phyloP scores from a whole-genome alignment of 2,888 invertebrate genomes.

The Tethea ocularis region DNA sequence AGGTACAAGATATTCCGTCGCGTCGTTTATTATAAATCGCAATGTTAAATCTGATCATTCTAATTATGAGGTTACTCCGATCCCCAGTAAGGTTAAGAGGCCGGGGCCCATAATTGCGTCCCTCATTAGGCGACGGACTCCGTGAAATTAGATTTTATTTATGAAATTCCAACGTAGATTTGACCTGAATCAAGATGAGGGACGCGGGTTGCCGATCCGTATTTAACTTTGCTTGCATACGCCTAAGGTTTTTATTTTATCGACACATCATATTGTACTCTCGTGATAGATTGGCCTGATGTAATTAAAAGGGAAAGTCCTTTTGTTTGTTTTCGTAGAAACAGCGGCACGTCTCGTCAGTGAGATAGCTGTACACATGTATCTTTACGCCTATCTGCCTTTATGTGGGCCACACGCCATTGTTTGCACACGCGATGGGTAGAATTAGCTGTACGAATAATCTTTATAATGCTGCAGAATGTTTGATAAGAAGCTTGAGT shows the following conservation, averaged over 20 bases:
- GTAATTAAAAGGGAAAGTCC: conserved; percentile 48
- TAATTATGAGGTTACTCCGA: conserved; percentile 53
- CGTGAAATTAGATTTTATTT: conserved; percentile 63
- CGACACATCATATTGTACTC: conserved; percentile 24
- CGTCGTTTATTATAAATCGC: conserved; percentile 14
- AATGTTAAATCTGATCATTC: conserved; percentile 42
- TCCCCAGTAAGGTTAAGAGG: conserved; percentile 53
- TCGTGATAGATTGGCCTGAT: conserved; percentile 39
- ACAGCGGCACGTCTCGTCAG: conserved; percentile 28
- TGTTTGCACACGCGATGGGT: conserved; percentile 54
- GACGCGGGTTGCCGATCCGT: conserved; percentile 16
- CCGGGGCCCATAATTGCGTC: conserved; percentile 61
- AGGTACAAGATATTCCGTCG: conserved; percentile 1
- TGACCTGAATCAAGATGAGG: conserved; percentile 46
- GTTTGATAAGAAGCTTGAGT: not conserved
- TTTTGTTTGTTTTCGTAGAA: conserved; percentile 49
- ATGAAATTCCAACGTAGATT: conserved; percentile 49
- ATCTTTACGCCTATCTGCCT: conserved; percentile 45
- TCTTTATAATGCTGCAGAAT: conserved; percentile 39
- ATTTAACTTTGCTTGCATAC: conserved; percentile 23
- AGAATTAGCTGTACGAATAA: conserved; percentile 37
- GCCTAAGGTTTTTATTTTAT: conserved; percentile 28
- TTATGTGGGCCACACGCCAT: conserved; percentile 50
- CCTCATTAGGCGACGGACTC: conserved; percentile 61
- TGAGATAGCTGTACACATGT: conserved; percentile 42